These are phyloP conservation scores for Diglossa cyanea DNA, from an alignment of 2,797 vertebrate species.

Conservation along the genomic window DNA sequence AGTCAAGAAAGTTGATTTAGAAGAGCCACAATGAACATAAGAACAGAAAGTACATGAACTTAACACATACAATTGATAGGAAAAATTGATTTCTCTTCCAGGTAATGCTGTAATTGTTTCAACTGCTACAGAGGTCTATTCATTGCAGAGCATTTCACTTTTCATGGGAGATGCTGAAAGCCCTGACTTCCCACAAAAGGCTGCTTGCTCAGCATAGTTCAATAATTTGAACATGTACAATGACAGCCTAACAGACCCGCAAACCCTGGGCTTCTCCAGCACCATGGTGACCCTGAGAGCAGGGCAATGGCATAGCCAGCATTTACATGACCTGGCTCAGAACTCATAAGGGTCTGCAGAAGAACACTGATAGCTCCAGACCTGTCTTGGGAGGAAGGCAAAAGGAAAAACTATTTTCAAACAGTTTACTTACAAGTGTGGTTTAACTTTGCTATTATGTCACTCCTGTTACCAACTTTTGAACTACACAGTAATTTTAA, in stretches of 20 bases:
- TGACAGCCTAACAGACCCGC: not conserved
- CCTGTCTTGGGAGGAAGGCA: not conserved
- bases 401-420: not conserved
- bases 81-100: not conserved
- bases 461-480: not conserved
- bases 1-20: slow-evolving; percentile 6
- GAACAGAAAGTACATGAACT: not conserved
- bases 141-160: not conserved
- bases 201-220: not conserved
- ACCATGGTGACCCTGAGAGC: not conserved
- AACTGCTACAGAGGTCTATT: not conserved
- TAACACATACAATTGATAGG: not conserved
- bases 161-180: not conserved
- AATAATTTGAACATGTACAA: not conserved
- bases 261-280: not conserved
- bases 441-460: not conserved
- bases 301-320: not conserved
- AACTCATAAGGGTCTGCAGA: not conserved
- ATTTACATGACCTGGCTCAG: not conserved
- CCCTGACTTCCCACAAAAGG: not conserved
- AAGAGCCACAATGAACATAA: not conserved
- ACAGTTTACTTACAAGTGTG: not conserved
- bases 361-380: not conserved
- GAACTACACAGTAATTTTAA: not conserved
- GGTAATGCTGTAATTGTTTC: not conserved